These are phyloP conservation scores for Bovichtus variegatus DNA, from an alignment of 2,797 vertebrate genomes.

Conservation along the genomic window DNA sequence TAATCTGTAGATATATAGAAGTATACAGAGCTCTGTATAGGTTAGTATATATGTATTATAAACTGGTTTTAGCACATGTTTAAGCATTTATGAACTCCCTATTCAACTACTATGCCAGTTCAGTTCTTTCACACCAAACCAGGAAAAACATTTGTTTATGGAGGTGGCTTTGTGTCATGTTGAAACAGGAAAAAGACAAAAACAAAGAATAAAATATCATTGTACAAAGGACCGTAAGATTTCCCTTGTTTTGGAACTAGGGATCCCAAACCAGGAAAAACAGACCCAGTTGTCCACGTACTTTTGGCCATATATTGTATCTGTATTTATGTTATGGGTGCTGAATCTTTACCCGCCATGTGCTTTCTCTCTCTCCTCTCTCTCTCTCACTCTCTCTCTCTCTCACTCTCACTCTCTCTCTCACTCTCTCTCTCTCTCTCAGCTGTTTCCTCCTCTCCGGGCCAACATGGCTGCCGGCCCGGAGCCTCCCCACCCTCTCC, in stretches of 20 bases:
- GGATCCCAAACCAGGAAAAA: background rate
- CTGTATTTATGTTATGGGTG: constrained; percentile 23
- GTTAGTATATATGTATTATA: too few relatives aligned
- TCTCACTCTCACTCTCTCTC: constrained; percentile 25
- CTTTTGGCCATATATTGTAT: constrained; percentile 1
- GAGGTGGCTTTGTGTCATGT: too few relatives aligned
- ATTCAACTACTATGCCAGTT: too few relatives aligned
- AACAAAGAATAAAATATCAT: too few relatives aligned
- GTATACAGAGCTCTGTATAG: background rate
- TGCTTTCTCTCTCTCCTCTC: constrained; percentile 34
- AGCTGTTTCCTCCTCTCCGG: constrained; percentile 53
- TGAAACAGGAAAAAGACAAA: too few relatives aligned
- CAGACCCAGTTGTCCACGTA: background rate
- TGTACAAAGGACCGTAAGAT: too few relatives aligned
- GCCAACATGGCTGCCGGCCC: constrained; percentile 73
- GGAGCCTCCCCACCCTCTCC: constrained; percentile 48
- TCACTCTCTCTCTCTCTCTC: constrained; percentile 25
- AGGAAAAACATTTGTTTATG: too few relatives aligned
- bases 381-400: too few relatives aligned
- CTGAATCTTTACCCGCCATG: background rate
- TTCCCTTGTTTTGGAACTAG: background rate
- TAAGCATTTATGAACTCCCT: too few relatives aligned
- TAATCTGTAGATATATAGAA: background rate
- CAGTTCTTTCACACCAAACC: too few relatives aligned
- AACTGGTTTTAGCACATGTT: too few relatives aligned